Evolutionary conservation across 2,888 invertebrate species (phyloP), one percentile per base, ranked within the genome.

Genomic region (Apodemia hepburni): DNA sequence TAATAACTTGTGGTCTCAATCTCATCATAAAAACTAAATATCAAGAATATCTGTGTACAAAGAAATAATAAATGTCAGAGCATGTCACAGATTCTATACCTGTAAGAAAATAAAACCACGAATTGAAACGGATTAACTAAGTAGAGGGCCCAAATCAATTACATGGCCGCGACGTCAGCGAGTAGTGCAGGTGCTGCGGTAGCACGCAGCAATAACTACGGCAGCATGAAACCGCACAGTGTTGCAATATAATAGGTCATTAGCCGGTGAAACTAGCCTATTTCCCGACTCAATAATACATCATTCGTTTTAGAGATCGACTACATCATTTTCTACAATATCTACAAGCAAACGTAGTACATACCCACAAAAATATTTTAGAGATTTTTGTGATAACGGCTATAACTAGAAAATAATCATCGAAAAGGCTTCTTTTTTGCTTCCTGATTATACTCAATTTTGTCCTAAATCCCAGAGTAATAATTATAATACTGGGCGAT

Each of bases 201-300:
- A n/a, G n/a, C n/a, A 51, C 54, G 27, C 22, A 54, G 63, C 69
- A 58, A 74, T 74, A 71, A 64, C 65, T 66, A 71, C 77, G 68
- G 75, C 72, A 73, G 74, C 77, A 69, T 70, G 71, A 69, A 75
- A 71, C 74, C 70, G 58, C 65, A 60, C 62, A 61, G 42, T 12
- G 54, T 54, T n/a, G 18, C 22, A 22, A 69, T 73, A 80, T 82
- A 80, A 80, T 70, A 71, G 70, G 77, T 83, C 80, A 85, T 85
- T 85, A 84, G 75, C 70, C 68, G 70, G 79, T 73, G 82, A 84
- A 83, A 84, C 85, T 80, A 71, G 69, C 70, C 70, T 67, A 80
- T 82, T 82, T 81, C 68, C 73, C 73, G 69, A 69, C 70, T 51
- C 12, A 51, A 11, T 51, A 12, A 51, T 51, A 51, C 18, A 22